Evolutionary conservation across 2,888 invertebrate genomes (phyloP).

Genomic region (Aradus depressus): DNA sequence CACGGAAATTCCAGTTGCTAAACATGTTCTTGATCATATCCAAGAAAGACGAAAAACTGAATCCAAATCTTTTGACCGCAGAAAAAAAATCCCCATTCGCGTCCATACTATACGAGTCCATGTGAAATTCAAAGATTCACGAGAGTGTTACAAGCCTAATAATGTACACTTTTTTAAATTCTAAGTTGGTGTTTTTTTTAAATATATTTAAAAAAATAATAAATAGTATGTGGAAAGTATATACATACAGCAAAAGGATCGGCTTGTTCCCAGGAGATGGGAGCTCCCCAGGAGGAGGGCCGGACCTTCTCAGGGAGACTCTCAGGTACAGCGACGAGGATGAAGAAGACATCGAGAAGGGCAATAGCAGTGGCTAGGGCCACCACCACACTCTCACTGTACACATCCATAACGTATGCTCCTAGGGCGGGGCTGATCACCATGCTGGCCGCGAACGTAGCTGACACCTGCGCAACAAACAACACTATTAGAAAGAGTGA

Average conservation of each 20-base stretch:
- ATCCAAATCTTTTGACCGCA: too few species aligned
- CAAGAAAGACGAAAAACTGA: too few species aligned
- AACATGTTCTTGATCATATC: too few species aligned
- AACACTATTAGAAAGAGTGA: neutral
- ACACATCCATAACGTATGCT: constrained; percentile 72
- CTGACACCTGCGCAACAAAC: constrained; percentile 53
- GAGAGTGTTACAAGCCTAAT: constrained; percentile 2
- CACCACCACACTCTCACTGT: constrained; percentile 77
- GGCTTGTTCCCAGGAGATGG: constrained; percentile 94
- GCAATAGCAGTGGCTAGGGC: constrained; percentile 93
- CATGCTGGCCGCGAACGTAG: constrained; percentile 97
- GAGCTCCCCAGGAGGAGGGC: constrained; percentile 68
- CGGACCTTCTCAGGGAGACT: constrained; percentile 88
- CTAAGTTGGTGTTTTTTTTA: neutral
- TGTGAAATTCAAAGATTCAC: neutral
- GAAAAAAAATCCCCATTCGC: too few species aligned
- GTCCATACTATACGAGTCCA: neutral
- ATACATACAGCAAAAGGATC: constrained; percentile 81
- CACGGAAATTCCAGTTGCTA: too few species aligned
- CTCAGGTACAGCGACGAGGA: constrained; percentile 95
- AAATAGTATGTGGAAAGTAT: neutral
- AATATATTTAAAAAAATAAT: neutral
- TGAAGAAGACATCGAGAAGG: constrained; percentile 93
- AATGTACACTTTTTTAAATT: too few species aligned
- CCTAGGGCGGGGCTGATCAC: constrained; percentile 97